Evolutionary conservation across 2,113 vertebrate genomes (phyloP), one percentile per base, ranked within the genome.

Genomic region (Albula goreensis): DNA sequence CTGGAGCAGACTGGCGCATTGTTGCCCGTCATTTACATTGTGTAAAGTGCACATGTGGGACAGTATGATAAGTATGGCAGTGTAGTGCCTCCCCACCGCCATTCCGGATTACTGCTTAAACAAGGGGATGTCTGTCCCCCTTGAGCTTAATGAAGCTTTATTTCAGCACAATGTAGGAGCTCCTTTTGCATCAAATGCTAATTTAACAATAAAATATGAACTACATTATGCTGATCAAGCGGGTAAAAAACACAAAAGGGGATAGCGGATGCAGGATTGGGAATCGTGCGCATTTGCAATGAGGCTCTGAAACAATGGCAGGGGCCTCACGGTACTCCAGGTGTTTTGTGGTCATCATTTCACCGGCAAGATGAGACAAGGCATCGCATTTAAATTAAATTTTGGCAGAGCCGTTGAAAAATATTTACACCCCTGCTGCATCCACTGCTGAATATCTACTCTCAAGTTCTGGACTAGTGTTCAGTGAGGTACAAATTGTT

Each of bases 31-130:
- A 89, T 94, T 94, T 94, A 93, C 93, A 94, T 91, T 92, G 87
- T 88, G 90, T 91, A 89, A 90, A 93, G 91, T 92, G 91, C 90
- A 92, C 90, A 92, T 94, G 92, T 93, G 93, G 94, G 93, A 90
- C 92, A 86, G 84, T 83, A 84, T 53, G 92, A 95, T 94, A 94
- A 94, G 90, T 93, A 89, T 87, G 78, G 85, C 88, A 85, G 85
- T 88, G 88, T 83, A 83, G 86, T 51, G 57, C 89, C 88, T 87
- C 70, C 70, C 5, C 70, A 0, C 63, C 22, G 19, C 63, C 19
- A 2, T n/a, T 90, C 86, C 91, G 89, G 91, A 92, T 94, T 93
- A 93, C 89, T 88, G 90, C 78, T 87, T 90, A 92, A 92, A 89
- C 87, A 89, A 88, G 89, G 89, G 90, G 90, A 90, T 87, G 83